Evolutionary conservation across 1,140 invertebrate genomes (phyloP).

Genomic region (Zaprionus ornatus): DNA sequence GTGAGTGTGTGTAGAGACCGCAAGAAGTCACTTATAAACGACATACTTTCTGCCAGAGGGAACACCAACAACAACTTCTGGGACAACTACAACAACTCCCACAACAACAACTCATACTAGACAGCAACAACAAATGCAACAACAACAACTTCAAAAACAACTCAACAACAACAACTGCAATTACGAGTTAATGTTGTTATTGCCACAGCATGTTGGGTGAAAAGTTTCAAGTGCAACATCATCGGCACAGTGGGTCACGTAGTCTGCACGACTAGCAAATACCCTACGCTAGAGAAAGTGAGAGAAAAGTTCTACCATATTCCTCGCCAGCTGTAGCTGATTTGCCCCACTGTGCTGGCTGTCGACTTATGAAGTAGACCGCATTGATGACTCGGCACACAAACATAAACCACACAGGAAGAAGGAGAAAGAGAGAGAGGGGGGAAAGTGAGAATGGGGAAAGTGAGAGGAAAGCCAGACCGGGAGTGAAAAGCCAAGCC

Average conservation of each 20-base stretch:
- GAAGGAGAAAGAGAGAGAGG: background rate
- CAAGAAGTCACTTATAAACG: conserved; percentile 51
- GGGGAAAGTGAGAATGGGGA: background rate
- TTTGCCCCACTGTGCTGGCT: conserved; percentile 32
- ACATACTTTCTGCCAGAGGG: conserved; percentile 37
- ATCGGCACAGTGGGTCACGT: conserved; percentile 34
- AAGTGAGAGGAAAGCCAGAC: background rate
- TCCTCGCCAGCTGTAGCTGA: background rate
- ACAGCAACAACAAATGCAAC: conserved; percentile 13
- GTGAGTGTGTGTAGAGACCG: conserved; percentile 34
- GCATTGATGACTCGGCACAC: conserved; percentile 48
- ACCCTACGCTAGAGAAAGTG: background rate
- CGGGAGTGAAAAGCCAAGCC: conserved; percentile 2
- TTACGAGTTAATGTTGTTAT: conserved; percentile 49
- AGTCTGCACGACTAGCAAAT: background rate
- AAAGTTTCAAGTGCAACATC: conserved; percentile 49
- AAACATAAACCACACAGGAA: conserved; percentile 15
- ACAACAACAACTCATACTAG: background rate
- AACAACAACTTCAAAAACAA: conserved; percentile 3
- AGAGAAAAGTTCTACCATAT: background rate
- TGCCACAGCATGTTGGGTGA: conserved; percentile 35
- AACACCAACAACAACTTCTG: conserved; percentile 20
- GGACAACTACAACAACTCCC: background rate
- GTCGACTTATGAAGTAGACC: conserved; percentile 43
- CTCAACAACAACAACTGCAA: conserved; percentile 34